Percentiles rank a stretch among this genome's conserved stretches.
These are phyloP conservation scores for Drosophila funebris DNA, from an alignment of 1,140 invertebrate genomes.

Conservation along the genomic window DNA sequence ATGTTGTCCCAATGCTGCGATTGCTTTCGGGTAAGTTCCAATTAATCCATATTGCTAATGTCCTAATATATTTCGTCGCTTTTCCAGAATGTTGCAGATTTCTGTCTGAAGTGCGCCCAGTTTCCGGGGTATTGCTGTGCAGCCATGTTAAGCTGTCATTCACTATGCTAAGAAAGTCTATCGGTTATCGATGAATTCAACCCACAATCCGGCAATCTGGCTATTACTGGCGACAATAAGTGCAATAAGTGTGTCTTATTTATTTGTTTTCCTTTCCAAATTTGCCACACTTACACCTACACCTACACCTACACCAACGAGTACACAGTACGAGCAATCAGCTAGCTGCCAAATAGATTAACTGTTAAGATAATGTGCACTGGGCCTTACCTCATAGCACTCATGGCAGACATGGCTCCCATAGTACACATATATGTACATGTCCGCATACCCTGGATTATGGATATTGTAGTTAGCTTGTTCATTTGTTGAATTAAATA, in stretches of 20 bases:
- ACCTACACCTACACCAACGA: not conserved
- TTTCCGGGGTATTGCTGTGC: slow-evolving; percentile 49
- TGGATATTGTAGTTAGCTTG: not conserved
- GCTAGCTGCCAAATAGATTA: slow-evolving; percentile 29
- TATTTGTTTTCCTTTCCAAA: too few species aligned
- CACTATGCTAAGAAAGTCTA: slow-evolving; percentile 30
- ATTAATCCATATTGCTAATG: not conserved
- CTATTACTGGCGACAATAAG: not conserved
- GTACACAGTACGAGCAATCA: slow-evolving; percentile 16
- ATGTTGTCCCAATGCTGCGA: slow-evolving; percentile 38
- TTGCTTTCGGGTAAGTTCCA: slow-evolving; percentile 35
- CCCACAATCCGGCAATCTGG: not conserved
- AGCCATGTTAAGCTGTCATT: slow-evolving; percentile 44
- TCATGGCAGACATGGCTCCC: not conserved
- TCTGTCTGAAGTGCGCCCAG: slow-evolving; percentile 41
- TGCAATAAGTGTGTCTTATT: too few species aligned
- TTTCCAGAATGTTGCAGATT: slow-evolving; percentile 24
- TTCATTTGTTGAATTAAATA: too few species aligned
- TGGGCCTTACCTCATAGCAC: not conserved
- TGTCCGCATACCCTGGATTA: too few species aligned
- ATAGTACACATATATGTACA: too few species aligned
- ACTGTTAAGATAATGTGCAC: slow-evolving; percentile 13
- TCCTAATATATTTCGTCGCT: not conserved
- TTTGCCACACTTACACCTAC: not conserved
- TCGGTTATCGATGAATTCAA: not conserved